Evolutionary conservation across 2,113 vertebrate genomes (phyloP).

Genomic region (Microcebus tavaratra): DNA sequence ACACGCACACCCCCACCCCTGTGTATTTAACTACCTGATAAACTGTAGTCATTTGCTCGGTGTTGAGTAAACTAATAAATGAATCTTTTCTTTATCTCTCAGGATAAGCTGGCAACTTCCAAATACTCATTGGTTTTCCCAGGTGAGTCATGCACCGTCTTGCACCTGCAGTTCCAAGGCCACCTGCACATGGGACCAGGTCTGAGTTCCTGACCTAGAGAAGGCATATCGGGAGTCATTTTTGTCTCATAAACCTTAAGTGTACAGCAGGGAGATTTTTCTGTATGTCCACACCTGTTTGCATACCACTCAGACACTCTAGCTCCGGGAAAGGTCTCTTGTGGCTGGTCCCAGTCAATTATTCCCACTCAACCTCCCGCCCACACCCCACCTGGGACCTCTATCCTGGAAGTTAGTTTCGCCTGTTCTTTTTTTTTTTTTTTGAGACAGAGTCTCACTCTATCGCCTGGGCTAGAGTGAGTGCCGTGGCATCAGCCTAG

Average conservation of each 20-base stretch:
- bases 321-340: fast-evolving
- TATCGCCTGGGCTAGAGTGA: too few relatives aligned
- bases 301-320: too few relatives aligned
- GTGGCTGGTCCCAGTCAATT: background rate
- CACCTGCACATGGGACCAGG: too few relatives aligned
- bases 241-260: background rate
- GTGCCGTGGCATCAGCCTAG: too few relatives aligned
- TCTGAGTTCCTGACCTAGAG: background rate
- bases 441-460: too few relatives aligned
- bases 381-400: background rate
- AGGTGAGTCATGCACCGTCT: background rate
- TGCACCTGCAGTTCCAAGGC: background rate
- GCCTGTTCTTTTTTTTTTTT: too few relatives aligned
- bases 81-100: background rate
- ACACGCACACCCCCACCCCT: fast-evolving
- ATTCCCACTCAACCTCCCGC: fast-evolving
- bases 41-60: background rate
- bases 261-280: too few relatives aligned
- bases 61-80: background rate
- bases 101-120: background rate
- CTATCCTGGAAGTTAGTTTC: too few relatives aligned
- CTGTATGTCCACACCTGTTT: fast-evolving
- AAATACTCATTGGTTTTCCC: background rate
- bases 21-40: background rate
- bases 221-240: background rate